Evolutionary conservation across 2,888 invertebrate species (phyloP).

Genomic region (Poecilobothrus nobilitatus): DNA sequence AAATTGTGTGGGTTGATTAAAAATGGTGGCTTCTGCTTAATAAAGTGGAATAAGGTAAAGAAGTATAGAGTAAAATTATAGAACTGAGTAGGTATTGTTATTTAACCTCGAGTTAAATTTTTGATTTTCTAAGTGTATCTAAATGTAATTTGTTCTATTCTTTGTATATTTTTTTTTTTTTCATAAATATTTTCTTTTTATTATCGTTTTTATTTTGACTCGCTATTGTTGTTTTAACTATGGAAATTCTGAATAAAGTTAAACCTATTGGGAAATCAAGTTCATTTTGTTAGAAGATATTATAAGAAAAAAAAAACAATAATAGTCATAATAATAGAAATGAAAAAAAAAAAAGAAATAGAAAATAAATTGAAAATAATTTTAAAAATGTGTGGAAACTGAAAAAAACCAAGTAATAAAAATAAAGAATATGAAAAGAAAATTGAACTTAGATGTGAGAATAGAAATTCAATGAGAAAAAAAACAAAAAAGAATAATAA

Average conservation of each 20-base stretch:
- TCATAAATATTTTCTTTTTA: neutral
- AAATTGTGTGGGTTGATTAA: no score
- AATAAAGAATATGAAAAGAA: no score
- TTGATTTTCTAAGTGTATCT: neutral
- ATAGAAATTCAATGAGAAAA: no score
- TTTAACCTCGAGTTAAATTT: no score
- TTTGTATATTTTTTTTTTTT: neutral
- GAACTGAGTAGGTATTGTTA: no score
- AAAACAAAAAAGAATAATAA: no score
- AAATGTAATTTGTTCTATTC: neutral
- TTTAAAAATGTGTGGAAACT: neutral
- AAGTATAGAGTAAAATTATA: no score
- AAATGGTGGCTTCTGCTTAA: no score
- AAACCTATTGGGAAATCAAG: neutral
- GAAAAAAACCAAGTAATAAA: no score
- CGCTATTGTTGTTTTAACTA: no score
- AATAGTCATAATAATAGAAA: neutral
- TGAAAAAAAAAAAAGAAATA: neutral
- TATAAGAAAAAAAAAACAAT: neutral
- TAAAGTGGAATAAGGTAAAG: no score
- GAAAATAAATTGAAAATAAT: constrained; percentile 1
- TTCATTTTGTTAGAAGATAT: neutral
- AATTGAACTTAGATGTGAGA: no score
- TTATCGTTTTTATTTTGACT: neutral
- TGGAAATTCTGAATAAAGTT: neutral